Conservation (phyloP, 2,113 vertebrate species). For the Platichthys stellatus region DNA sequence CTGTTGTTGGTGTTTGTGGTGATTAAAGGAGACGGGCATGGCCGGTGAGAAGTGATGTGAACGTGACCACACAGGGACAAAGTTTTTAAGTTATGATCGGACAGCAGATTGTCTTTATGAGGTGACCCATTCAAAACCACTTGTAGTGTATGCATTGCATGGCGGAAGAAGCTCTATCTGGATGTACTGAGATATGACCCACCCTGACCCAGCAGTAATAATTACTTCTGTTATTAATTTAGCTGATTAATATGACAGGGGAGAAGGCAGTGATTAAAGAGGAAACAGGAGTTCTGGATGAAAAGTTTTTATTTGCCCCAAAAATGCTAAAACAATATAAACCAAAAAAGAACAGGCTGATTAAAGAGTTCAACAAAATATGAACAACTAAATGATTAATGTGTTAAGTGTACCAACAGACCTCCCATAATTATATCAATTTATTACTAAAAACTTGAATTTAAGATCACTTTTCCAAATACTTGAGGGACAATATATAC, state of each 20-base stretch:
- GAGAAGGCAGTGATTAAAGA: neutral
- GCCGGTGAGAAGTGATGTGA: conserved; percentile 7
- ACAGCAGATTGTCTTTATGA: neutral
- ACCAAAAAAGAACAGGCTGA: too few species aligned
- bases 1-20: conserved; percentile 15
- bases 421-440: too few species aligned
- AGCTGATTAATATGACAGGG: neutral
- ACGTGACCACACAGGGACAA: neutral
- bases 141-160: neutral
- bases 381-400: too few species aligned
- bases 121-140: neutral
- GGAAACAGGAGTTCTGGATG: too few species aligned
- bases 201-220: neutral
- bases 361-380: too few species aligned
- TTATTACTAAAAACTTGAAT: too few species aligned
- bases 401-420: too few species aligned
- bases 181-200: neutral
- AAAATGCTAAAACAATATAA: too few species aligned
- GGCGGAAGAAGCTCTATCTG: too few species aligned
- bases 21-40: conserved; percentile 16
- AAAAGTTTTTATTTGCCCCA: too few species aligned
- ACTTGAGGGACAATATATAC: too few species aligned
- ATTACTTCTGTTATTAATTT: neutral
- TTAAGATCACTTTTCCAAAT: too few species aligned
- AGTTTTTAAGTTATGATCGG: conserved; percentile 17